phyloP scores from a whole-genome alignment of 2,113 vertebrate genomes.

The Hyperoodon ampullatus region DNA sequence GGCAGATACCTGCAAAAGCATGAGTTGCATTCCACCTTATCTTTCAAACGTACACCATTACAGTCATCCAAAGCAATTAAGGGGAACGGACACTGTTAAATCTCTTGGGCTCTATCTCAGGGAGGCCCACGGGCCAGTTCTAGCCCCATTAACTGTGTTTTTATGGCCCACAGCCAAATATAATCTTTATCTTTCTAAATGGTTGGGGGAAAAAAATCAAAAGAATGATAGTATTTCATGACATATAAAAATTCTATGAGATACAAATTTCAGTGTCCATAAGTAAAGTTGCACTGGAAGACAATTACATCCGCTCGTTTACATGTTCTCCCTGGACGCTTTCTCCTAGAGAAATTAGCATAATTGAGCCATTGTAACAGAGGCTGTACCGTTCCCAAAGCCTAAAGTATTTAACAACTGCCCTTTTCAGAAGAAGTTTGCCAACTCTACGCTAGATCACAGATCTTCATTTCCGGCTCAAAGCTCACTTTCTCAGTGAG shows the following conservation, averaged over 20 bases:
- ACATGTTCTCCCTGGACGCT: neutral
- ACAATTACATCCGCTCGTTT: neutral
- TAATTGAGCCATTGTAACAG: neutral
- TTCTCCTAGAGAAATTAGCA: neutral
- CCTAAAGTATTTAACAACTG: neutral
- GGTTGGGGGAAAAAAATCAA: neutral
- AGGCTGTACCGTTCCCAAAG: neutral
- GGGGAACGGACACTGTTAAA: neutral
- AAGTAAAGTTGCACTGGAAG: neutral
- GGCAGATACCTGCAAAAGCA: neutral
- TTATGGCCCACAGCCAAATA: neutral
- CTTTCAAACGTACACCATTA: neutral
- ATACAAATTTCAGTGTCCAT: neutral
- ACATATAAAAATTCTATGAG: neutral
- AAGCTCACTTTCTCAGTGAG: conserved; percentile 16
- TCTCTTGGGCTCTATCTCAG: neutral
- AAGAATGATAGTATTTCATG: neutral
- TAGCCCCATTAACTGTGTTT: neutral
- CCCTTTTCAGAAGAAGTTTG: neutral
- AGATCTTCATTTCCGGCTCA: neutral
- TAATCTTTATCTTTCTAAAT: neutral
- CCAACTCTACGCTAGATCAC: neutral
- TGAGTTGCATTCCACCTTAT: neutral
- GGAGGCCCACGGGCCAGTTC: neutral
- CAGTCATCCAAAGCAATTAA: neutral